phyloP scores from a whole-genome alignment of 2,888 invertebrate genomes.

The Kryphioiulus occultus region DNA sequence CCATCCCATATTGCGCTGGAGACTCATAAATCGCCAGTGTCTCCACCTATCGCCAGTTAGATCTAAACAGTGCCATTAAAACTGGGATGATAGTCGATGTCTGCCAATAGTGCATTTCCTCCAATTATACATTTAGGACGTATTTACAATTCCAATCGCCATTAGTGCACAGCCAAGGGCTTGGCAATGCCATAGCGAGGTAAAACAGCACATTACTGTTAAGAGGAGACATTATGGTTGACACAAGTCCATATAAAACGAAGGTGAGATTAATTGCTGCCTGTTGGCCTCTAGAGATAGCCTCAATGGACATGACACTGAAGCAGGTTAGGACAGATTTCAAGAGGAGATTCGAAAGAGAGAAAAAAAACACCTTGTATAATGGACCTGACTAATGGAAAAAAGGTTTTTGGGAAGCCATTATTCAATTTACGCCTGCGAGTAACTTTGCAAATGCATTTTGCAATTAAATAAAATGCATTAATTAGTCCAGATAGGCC shows the following conservation, averaged over 20 bases:
- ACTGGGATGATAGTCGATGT: neutral
- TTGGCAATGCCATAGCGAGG: neutral
- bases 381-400: constrained; percentile 3
- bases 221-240: neutral
- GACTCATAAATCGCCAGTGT: constrained; percentile 16
- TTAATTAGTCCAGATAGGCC: neutral
- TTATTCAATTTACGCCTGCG: neutral
- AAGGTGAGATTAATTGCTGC: constrained; percentile 31
- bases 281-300: neutral
- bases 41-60: neutral
- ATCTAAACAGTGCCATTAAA: constrained; percentile 25
- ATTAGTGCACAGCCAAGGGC: constrained; percentile 30
- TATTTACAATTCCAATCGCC: constrained; percentile 11
- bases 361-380: neutral
- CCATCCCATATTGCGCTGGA: neutral
- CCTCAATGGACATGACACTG: constrained; percentile 11
- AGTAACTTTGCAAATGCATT: neutral
- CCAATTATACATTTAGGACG: constrained; percentile 10
- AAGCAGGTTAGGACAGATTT: neutral
- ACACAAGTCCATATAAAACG: constrained; percentile 15
- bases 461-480: neutral
- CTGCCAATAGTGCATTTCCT: neutral
- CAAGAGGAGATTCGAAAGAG: neutral
- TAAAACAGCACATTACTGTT: constrained; percentile 31
- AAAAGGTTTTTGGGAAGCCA: neutral